Evolutionary conservation across 35 echinoderm and acorn worm species (phyloP), one percentile per base, ranked within the genome.

Genomic region (Stichopus chloronotus): DNA sequence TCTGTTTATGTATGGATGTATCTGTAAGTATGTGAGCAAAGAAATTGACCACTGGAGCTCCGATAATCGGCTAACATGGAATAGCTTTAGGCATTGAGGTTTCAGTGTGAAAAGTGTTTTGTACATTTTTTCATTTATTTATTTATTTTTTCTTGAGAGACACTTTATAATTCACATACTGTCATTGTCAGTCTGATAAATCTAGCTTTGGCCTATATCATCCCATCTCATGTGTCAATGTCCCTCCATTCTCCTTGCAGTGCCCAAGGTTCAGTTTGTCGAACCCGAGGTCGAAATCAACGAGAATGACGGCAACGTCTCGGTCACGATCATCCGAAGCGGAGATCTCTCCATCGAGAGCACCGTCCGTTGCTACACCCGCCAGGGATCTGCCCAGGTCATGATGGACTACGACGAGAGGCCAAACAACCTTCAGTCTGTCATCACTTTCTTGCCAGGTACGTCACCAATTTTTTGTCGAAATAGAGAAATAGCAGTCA

Each of bases 221-320:
- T n/a, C n/a, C n/a, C n/a, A n/a, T n/a, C n/a, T n/a, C n/a, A n/a
- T n/a, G n/a, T n/a, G n/a, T n/a, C n/a, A n/a, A n/a, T n/a, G n/a
- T n/a, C 12, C 54, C 4, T 86, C 54, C 13, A 17, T 94, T 91
- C 54, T 74, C 77, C 8, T 74, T 81, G 9, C 90, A 99, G 97
- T 99, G 92, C 97, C 97, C 53, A 99, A 96, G 93, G 95, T 99
- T 8, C 78, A 96, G 94, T 99, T 99, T 95, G 79, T 95, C 57
- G 93, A 95, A 80, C 87, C 88, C 5, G 92, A 94, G 57, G 93
- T 95, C 57, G 94, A 94, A 59, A 79, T 93, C 57, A 95, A 94
- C 76, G 97, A 99, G 87, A 99, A 99, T 81, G 97, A 99, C 83
- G 91, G 87, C 68, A 92, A 25, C 4, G 85, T 96, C 4, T 95